phyloP scores from a whole-genome alignment of 2,797 vertebrate genomes.

The Coracias cyanogaster region DNA sequence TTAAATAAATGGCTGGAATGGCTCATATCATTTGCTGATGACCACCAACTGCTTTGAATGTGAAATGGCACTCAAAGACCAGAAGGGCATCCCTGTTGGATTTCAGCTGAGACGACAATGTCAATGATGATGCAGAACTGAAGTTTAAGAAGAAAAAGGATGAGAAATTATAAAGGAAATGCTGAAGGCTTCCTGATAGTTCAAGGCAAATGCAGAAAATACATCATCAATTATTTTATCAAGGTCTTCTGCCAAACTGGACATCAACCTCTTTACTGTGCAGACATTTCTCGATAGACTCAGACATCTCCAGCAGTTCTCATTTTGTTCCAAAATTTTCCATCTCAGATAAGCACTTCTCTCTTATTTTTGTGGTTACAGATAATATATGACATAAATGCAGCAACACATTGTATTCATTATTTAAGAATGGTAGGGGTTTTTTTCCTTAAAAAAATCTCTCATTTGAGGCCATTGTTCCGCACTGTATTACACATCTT shows the following conservation, averaged over 20 bases:
- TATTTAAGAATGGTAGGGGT: background rate
- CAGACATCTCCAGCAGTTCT: background rate
- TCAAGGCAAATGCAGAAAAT: background rate
- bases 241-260: background rate
- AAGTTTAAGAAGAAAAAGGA: background rate
- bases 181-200: background rate
- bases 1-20: background rate
- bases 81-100: background rate
- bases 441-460: background rate
- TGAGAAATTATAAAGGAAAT: background rate
- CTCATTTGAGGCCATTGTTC: background rate
- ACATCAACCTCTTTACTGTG: background rate
- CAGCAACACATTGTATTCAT: background rate
- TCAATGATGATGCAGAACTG: background rate
- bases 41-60: background rate
- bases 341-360: background rate
- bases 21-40: background rate
- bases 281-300: background rate
- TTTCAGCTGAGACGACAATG: background rate
- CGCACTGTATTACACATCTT: background rate
- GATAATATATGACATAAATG: background rate
- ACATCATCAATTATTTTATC: background rate
- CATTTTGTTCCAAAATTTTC: background rate
- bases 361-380: background rate
- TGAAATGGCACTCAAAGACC: background rate